Percentiles rank a stretch among this genome's conserved stretches.
Conservation (phyloP, 30 jellyfish, hydroid and myxozoan genomes). For the Nemopilema nomurai region DNA sequence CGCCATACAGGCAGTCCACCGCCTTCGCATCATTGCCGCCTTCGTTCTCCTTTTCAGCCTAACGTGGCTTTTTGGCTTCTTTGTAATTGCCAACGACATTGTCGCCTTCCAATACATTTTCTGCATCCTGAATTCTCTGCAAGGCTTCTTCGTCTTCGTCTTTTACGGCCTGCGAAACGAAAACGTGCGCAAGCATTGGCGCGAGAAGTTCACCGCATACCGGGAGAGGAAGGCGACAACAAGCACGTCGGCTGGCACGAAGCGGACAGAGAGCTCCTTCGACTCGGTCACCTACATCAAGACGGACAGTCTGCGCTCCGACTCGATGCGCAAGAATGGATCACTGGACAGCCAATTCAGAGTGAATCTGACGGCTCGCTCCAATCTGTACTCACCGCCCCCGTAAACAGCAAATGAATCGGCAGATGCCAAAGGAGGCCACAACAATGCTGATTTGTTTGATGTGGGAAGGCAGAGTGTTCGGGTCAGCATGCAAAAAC, state of each 20-base stretch:
- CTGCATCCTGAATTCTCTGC: conserved; percentile 82
- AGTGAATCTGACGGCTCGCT: conserved; percentile 40
- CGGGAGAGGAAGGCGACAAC: conserved; percentile 7
- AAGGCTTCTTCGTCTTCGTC: conserved; percentile 77
- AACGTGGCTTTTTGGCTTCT: conserved; percentile 89
- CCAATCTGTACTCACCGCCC: conserved; percentile 39
- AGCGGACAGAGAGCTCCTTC: conserved; percentile 51
- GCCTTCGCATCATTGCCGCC: conserved; percentile 82
- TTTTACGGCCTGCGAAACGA: conserved; percentile 81
- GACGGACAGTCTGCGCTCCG: conserved; percentile 55
- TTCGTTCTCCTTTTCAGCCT: conserved; percentile 84
- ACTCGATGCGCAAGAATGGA: conserved; percentile 9
- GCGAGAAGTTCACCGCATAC: conserved; percentile 26
- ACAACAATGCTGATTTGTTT: not conserved
- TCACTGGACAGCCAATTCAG: conserved; percentile 25
- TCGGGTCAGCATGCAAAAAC: not conserved
- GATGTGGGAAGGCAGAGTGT: not conserved
- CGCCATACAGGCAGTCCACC: conserved; percentile 58
- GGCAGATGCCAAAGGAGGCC: not conserved
- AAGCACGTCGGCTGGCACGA: conserved; percentile 47
- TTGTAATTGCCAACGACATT: conserved; percentile 66
- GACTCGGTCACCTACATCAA: conserved; percentile 68
- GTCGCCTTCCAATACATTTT: conserved; percentile 80
- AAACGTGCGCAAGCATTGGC: conserved; percentile 84
- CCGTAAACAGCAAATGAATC: not conserved